phyloP scores from a whole-genome alignment of 2,888 invertebrate genomes.

The Tiphia femorata region DNA sequence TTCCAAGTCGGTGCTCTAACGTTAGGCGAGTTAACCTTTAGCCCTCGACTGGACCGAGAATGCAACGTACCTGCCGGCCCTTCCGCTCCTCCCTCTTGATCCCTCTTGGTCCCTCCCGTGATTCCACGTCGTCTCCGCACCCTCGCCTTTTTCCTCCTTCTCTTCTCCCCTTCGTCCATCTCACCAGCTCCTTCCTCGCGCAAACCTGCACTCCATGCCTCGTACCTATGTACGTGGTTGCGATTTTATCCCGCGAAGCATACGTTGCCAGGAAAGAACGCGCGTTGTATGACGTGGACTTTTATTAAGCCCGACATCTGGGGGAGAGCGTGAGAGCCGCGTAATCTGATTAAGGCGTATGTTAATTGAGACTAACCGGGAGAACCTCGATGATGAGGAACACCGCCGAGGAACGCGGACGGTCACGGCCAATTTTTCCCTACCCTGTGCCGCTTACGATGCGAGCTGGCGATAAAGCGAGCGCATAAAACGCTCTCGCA shows the following conservation, averaged over 20 bases:
- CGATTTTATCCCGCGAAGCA: not conserved
- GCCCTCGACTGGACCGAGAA: constrained; percentile 25
- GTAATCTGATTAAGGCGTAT: too few relatives aligned
- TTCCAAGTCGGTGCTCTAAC: constrained; percentile 43
- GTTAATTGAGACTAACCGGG: too few relatives aligned
- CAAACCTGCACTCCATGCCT: not conserved
- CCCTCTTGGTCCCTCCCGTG: not conserved
- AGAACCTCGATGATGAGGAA: too few relatives aligned
- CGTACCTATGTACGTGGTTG: not conserved
- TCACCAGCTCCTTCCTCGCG: not conserved
- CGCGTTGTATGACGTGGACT: too few relatives aligned
- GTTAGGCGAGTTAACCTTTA: constrained; percentile 51
- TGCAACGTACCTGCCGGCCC: constrained; percentile 20
- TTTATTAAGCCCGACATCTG: too few relatives aligned
- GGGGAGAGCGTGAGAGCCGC: too few relatives aligned
- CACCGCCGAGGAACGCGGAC: too few relatives aligned
- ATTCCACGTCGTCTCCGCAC: constrained; percentile 13
- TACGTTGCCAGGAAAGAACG: too few relatives aligned
- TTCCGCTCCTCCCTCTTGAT: not conserved
- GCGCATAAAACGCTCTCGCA: too few relatives aligned
- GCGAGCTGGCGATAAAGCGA: too few relatives aligned
- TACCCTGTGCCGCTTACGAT: too few relatives aligned
- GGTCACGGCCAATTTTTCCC: too few relatives aligned
- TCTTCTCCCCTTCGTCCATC: not conserved
- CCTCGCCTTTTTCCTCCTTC: constrained; percentile 9